Base-by-base conservation (phyloP, 2,888 invertebrate species). In the Barypeithes pellucidus region DNA sequence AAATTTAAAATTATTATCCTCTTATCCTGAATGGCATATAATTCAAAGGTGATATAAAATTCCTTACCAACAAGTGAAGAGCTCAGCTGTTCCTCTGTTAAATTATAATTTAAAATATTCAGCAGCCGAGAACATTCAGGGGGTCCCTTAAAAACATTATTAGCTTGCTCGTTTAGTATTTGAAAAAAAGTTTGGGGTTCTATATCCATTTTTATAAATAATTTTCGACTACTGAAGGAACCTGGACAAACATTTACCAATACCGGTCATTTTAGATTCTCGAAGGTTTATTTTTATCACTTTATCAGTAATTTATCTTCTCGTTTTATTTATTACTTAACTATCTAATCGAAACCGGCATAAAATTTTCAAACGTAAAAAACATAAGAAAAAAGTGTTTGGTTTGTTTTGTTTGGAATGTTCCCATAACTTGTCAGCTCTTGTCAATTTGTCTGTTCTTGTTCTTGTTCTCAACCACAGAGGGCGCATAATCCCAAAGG, bases 51-150 rank as follows among this genome's bases (percentile, higher is more conserved):
- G n/a, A n/a, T n/a, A n/a, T n/a, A 29, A 29, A 36, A 18, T 24
- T 9, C 54, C 29, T 68, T 76, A 81, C 81, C 80, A 67, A 80
- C 72, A 45, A 78, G 54, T 4, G 79, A 75, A 9, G 77, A 67
- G 72, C 76, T 77, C 33, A 80, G 65, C 72, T 81, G 80, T 68
- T 82, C 82, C 59, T 79, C 77, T 18, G 77, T 80, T 57, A 82
- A 72, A 72, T 73, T 76, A 47, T 79, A 69, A 65, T 80, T 82
- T 24, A 82, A 75, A 33, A 75, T 77, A 5, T 75, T 68, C 4
- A 82, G 50, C 5, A 81, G 66, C 18, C 78, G 73, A 14, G 52
- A 52, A 59, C 78, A 79, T 65, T 81, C 77, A 9, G 57, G 45
- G 16, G 77, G 73, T 9, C 78, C 78, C 14, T 70, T 76, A 20